A percentile compares a stretch with the other conserved stretches of the same genome.
phyloP scores from a whole-genome alignment of 2,797 vertebrate species.

The Coracias cyanogaster region DNA sequence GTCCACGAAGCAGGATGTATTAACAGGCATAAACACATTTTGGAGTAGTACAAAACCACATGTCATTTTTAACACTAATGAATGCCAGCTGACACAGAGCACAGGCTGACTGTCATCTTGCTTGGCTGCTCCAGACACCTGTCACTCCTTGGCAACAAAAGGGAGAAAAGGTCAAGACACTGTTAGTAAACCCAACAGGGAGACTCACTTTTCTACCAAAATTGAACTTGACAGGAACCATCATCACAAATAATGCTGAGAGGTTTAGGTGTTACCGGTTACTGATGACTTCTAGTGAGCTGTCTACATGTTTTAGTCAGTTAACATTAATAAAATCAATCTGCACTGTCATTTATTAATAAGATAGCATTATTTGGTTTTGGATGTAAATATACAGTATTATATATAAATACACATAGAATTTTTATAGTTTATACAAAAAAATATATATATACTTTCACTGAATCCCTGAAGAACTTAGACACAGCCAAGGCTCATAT shows the following conservation, averaged over 20 bases:
- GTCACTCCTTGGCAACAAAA: constrained; percentile 7
- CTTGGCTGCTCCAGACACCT: constrained; percentile 20
- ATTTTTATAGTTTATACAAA: not conserved
- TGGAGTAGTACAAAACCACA: not conserved
- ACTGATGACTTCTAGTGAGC: not conserved
- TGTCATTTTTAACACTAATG: not conserved
- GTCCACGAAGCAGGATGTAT: not conserved
- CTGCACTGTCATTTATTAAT: not conserved
- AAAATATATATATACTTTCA: not conserved
- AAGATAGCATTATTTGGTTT: not conserved
- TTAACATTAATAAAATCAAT: not conserved
- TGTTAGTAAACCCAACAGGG: not conserved
- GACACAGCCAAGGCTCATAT: not conserved
- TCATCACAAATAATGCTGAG: constrained; percentile 14
- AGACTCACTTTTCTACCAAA: not conserved
- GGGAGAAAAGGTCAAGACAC: constrained; percentile 24
- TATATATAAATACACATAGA: not conserved
- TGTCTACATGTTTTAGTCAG: not conserved
- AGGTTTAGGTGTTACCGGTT: not conserved
- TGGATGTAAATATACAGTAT: not conserved
- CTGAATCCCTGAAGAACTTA: not conserved
- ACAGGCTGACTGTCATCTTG: not conserved
- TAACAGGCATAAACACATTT: not conserved
- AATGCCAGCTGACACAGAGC: not conserved
- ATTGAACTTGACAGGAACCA: constrained; percentile 40